Conservation (phyloP, 2,888 invertebrate species). For the Tachina fera region DNA sequence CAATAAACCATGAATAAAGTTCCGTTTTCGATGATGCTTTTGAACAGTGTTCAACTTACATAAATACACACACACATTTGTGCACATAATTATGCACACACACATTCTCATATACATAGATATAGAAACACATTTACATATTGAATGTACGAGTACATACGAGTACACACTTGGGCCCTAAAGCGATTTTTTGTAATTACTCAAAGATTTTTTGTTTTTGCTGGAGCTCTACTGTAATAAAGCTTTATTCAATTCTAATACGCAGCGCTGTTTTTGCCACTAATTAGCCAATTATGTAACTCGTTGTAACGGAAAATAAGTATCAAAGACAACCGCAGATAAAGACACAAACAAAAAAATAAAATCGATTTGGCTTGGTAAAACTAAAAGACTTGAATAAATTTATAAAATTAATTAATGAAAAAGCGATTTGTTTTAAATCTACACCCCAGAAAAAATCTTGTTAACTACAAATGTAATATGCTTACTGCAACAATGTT, state of each 20-base stretch:
- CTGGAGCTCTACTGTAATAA: slow-evolving; percentile 9
- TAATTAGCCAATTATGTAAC: slow-evolving; percentile 62
- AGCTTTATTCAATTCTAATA: slow-evolving; percentile 32
- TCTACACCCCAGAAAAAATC: not conserved
- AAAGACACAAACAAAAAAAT: not conserved
- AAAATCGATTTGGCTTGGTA: not conserved
- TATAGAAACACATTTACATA: not conserved
- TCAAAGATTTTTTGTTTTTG: slow-evolving; percentile 19
- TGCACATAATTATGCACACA: not conserved
- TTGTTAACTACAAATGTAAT: no score
- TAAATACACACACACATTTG: not conserved
- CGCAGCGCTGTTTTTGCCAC: slow-evolving; percentile 46
- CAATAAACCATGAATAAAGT: slow-evolving; percentile 52
- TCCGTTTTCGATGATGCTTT: slow-evolving; percentile 33
- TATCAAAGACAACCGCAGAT: not conserved
- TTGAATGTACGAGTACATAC: no score
- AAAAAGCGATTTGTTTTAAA: not conserved
- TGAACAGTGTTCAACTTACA: not conserved
- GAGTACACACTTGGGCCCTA: slow-evolving; percentile 9
- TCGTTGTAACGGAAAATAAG: slow-evolving; percentile 46
- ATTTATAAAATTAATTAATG: not conserved
- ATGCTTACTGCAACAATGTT: no score
- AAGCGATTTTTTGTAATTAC: slow-evolving; percentile 50
- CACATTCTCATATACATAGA: not conserved
- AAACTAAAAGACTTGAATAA: not conserved